Conservation (phyloP, 64 coral and sea anemone species). For the Pachyseris speciosa region DNA sequence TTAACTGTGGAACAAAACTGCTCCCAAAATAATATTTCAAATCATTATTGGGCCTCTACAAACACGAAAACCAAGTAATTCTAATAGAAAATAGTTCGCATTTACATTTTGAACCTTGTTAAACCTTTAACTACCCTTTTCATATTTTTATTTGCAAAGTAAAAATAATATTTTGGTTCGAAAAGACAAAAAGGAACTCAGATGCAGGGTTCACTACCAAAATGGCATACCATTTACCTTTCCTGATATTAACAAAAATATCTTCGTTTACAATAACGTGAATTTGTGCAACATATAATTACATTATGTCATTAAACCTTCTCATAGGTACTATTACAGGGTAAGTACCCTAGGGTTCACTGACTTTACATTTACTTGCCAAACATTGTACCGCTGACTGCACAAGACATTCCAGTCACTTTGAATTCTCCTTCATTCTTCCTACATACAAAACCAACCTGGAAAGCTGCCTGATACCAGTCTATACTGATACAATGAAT, state of each 20-base stretch:
- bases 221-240: neutral
- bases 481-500: neutral
- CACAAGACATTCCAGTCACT: too few species aligned
- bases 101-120: neutral
- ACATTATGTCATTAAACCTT: too few species aligned
- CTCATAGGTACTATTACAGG: too few species aligned
- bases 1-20: neutral
- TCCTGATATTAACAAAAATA: constrained; percentile 32
- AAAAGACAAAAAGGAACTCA: neutral
- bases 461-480: neutral
- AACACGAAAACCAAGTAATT: neutral
- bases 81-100: neutral
- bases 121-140: neutral
- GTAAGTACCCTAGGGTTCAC: too few species aligned
- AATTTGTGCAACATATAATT: constrained; percentile 14
- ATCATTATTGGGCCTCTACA: neutral
- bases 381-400: too few species aligned
- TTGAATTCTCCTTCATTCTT: neutral
- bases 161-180: constrained; percentile 10
- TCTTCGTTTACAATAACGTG: neutral
- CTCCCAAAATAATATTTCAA: neutral
- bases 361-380: too few species aligned
- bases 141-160: neutral
- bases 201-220: neutral
- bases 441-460: neutral